Evolutionary conservation across 2,113 vertebrate genomes (phyloP), one percentile per base, ranked within the genome.

Genomic region (Ariopsis seemanni): DNA sequence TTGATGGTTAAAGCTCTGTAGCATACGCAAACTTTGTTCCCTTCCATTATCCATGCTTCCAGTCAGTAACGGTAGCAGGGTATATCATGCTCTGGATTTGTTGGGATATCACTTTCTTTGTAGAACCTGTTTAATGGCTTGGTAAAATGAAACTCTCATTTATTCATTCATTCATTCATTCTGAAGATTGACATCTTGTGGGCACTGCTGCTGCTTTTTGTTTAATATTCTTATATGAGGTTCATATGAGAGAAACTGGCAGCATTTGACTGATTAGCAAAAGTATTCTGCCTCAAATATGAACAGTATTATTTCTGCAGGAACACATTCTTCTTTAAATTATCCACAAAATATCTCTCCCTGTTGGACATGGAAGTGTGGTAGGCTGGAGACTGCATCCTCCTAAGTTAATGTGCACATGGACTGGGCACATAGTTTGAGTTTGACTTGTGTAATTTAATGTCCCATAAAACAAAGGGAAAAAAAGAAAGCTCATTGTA

Each of bases 81-180:
- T 1, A 48, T 34, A 75, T 25, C 55, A 67, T 85, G 71, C 14
- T 53, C 27, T 63, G 58, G 67, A 79, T 55, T 79, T 86, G 74
- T 52, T 83, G 62, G n/a, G n/a, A 52, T 79, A 67, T 65, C 74
- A 42, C 1, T 63, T 53, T 86, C 48, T 79, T 67, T n/a, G n/a
- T 22, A 42, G 52, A 80, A 80, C 85, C 50, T 86, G 85, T 86
- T 78, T 80, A 52, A 6, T 25, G 50, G 75, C 85, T 86, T 86
- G 85, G 50, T 63, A 57, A 55, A 65, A 52, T 42, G 18, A 22
- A 17, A 69, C 27, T 69, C 25, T 69, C n/a, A 30, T 42, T 14
- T 22, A 63, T 63, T 25, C 14, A n/a, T 12, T 53, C 15, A n/a
- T 5, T 53, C 11, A 50, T 1, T 85, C 77, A 62, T 17, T 53